Conservation (phyloP, 1,140 invertebrate genomes). For the Drosophila willistoni region DNA sequence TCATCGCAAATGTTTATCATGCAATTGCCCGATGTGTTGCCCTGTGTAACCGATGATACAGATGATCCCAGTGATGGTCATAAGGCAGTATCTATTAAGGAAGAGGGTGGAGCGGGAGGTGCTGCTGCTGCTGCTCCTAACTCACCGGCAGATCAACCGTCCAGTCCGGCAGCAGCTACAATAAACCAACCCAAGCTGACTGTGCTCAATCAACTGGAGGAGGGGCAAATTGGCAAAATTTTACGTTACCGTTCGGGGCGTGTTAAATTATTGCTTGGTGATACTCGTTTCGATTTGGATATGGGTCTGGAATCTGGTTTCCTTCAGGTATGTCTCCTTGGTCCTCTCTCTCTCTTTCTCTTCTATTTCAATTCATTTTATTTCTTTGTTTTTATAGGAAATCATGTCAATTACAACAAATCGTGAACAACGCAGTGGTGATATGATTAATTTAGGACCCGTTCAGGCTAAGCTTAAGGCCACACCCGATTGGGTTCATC, state of each 20-base stretch:
- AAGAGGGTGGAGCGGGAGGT: constrained; percentile 6
- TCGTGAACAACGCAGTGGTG: constrained; percentile 75
- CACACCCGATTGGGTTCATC: constrained; percentile 82
- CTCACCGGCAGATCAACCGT: constrained; percentile 10
- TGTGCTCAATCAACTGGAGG: constrained; percentile 82
- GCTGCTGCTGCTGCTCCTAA: constrained; percentile 11
- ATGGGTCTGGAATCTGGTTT: constrained; percentile 83
- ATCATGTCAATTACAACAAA: constrained; percentile 79
- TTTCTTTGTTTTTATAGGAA: constrained; percentile 51
- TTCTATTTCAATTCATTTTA: not conserved
- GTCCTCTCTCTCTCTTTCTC: not conserved
- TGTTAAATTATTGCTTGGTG: constrained; percentile 84
- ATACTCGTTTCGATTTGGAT: constrained; percentile 84
- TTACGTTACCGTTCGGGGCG: constrained; percentile 85
- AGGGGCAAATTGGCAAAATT: constrained; percentile 85
- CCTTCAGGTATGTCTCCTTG: constrained; percentile 53
- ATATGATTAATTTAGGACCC: constrained; percentile 82
- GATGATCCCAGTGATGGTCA: constrained; percentile 31
- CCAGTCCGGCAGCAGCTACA: constrained; percentile 24
- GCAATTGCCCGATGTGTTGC: constrained; percentile 83
- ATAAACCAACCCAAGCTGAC: constrained; percentile 40
- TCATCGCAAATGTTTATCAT: constrained; percentile 73
- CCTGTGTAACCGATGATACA: constrained; percentile 79
- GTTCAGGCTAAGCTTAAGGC: constrained; percentile 81
- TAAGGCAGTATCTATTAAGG: constrained; percentile 12